Percentiles rank a stretch among this genome's conserved stretches.
Evolutionary conservation across 2,888 invertebrate genomes (phyloP).

Genomic region (Cephus pygmeus): DNA sequence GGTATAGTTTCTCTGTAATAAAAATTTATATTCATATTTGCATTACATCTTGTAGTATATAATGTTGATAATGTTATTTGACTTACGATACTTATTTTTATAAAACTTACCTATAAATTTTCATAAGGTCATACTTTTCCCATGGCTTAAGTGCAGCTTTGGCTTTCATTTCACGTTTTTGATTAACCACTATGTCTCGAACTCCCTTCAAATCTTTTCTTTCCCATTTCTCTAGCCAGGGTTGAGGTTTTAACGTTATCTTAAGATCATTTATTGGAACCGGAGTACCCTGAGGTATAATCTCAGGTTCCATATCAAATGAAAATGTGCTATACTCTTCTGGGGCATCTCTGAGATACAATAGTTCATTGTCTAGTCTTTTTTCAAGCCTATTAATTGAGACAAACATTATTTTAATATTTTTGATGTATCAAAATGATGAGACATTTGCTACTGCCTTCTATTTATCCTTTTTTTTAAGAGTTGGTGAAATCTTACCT

Average conservation of each 20-base stretch:
- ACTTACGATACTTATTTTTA: background rate
- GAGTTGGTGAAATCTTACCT: slow-evolving; percentile 49
- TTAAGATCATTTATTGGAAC: slow-evolving; percentile 83
- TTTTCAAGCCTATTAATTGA: slow-evolving; percentile 78
- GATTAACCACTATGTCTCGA: slow-evolving; percentile 71
- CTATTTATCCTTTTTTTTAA: background rate
- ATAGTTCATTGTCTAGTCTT: slow-evolving; percentile 87
- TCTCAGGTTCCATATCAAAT: slow-evolving; percentile 89
- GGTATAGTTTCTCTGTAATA: slow-evolving; percentile 80
- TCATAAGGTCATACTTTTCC: slow-evolving; percentile 95
- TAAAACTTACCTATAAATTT: slow-evolving; percentile 79
- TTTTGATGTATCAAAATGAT: background rate
- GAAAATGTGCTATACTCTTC: slow-evolving; percentile 94
- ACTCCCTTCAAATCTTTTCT: slow-evolving; percentile 81
- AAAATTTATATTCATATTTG: slow-evolving; percentile 19
- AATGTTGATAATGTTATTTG: background rate
- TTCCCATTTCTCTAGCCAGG: slow-evolving; percentile 95
- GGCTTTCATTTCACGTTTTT: slow-evolving; percentile 68
- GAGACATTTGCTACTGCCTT: background rate
- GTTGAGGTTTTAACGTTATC: slow-evolving; percentile 78
- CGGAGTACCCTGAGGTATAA: slow-evolving; percentile 78
- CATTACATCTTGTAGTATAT: background rate
- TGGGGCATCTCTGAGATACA: slow-evolving; percentile 90
- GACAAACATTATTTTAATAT: background rate
- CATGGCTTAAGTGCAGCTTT: slow-evolving; percentile 76